These are phyloP conservation scores for Danionella cerebrum DNA, from an alignment of 2,113 vertebrate species.

Conservation along the genomic window DNA sequence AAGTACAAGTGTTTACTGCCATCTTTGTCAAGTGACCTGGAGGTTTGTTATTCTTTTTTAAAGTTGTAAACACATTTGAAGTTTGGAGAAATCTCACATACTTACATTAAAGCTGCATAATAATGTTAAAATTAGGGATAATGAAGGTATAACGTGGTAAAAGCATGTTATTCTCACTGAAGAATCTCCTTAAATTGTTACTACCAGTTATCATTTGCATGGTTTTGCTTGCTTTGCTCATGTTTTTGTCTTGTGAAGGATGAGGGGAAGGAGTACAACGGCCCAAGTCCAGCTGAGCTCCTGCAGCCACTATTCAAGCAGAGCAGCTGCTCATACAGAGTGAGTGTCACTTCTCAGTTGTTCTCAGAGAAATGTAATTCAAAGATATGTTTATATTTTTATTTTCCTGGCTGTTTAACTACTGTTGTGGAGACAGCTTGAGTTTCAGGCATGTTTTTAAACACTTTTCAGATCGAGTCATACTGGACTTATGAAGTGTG, in stretches of 20 bases:
- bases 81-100: too few species aligned
- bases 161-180: too few species aligned
- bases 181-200: too few species aligned
- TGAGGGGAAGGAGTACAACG: constrained; percentile 80
- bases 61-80: too few species aligned
- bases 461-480: constrained; percentile 89
- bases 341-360: constrained; percentile 46
- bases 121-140: too few species aligned
- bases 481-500: constrained; percentile 98
- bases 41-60: constrained; percentile 57
- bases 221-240: background rate
- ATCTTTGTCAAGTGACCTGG: constrained; percentile 70
- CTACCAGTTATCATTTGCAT: background rate
- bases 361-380: background rate
- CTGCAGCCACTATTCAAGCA: constrained; percentile 92
- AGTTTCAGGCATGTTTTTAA: background rate
- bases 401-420: background rate
- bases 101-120: too few species aligned
- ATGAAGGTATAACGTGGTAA: too few species aligned
- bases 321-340: constrained; percentile 96
- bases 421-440: background rate
- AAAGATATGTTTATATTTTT: background rate
- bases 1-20: constrained; percentile 94
- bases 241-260: constrained; percentile 58
- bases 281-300: constrained; percentile 73